Evolutionary conservation across 1,140 invertebrate species (phyloP).

Genomic region (Micrasema longulum): DNA sequence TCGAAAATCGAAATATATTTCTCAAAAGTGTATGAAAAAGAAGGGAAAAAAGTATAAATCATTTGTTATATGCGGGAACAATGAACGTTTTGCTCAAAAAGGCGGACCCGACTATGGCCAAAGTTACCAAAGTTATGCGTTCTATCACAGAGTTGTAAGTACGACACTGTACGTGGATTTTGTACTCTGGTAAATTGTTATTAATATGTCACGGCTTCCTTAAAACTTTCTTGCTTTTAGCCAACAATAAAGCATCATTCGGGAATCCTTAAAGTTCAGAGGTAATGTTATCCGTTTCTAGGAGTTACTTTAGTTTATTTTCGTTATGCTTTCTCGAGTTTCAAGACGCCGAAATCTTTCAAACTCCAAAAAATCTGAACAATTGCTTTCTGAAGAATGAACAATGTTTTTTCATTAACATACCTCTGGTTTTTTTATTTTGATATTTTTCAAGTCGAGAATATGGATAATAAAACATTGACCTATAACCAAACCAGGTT

Average conservation of each 20-base stretch:
- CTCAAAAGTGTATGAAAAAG: slow-evolving; percentile 36
- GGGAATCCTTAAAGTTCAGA: neutral
- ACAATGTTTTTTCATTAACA: no score
- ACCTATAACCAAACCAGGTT: no score
- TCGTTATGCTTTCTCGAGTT: neutral
- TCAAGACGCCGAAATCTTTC: no score
- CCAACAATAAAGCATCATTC: slow-evolving; percentile 29
- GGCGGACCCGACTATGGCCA: neutral
- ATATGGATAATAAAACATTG: no score
- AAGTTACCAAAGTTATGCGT: slow-evolving; percentile 34
- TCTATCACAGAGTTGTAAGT: slow-evolving; percentile 4
- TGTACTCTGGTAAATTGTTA: slow-evolving; percentile 20
- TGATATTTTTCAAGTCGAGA: no score
- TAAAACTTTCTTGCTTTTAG: slow-evolving; percentile 17
- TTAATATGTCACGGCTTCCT: slow-evolving; percentile 28
- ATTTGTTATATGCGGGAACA: slow-evolving; percentile 47
- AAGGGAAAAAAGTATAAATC: slow-evolving; percentile 48
- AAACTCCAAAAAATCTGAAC: no score
- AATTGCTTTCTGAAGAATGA: no score
- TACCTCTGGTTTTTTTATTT: no score
- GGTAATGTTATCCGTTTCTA: slow-evolving; percentile 19
- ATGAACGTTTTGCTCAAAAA: slow-evolving; percentile 42
- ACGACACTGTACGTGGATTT: neutral
- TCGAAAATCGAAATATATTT: slow-evolving; percentile 27
- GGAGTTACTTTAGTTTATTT: neutral